Evolutionary conservation across 1,140 invertebrate species (phyloP).

Genomic region (Drosophila ananassae): DNA sequence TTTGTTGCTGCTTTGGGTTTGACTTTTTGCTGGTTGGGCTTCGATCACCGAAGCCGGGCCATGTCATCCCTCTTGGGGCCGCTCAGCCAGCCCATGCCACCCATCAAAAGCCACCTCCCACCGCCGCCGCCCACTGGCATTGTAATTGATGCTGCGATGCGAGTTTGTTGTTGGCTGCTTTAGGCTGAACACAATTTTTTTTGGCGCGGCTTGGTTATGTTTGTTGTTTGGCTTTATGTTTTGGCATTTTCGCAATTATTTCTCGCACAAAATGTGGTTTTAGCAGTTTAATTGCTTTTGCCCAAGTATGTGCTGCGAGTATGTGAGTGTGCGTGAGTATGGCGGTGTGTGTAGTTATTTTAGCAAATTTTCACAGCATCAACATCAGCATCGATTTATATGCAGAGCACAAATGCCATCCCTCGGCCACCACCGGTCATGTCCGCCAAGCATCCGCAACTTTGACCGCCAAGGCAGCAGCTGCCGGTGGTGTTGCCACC

Average conservation of each 20-base stretch:
- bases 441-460: slow-evolving; percentile 21
- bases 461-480: slow-evolving; percentile 43
- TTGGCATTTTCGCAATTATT: slow-evolving; percentile 83
- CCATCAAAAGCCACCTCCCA: not conserved
- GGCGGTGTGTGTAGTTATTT: slow-evolving; percentile 75
- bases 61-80: slow-evolving; percentile 44
- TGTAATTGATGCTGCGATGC: slow-evolving; percentile 49
- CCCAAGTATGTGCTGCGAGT: slow-evolving; percentile 48
- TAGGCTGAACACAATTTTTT: slow-evolving; percentile 28
- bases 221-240: slow-evolving; percentile 82
- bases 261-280: slow-evolving; percentile 83
- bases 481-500: slow-evolving; percentile 26
- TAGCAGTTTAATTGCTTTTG: slow-evolving; percentile 83
- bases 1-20: slow-evolving; percentile 49
- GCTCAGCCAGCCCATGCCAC: not conserved
- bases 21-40: slow-evolving; percentile 69
- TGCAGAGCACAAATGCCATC: slow-evolving; percentile 62
- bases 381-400: slow-evolving; percentile 82
- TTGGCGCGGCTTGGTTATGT: slow-evolving; percentile 43
- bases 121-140: slow-evolving; percentile 3
- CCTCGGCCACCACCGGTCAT: not conserved
- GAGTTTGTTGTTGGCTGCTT: slow-evolving; percentile 40
- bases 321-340: slow-evolving; percentile 7
- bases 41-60: slow-evolving; percentile 58
- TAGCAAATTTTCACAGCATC: slow-evolving; percentile 80